Conservation (phyloP, 2,888 invertebrate genomes). For the Ochropleura plecta region DNA sequence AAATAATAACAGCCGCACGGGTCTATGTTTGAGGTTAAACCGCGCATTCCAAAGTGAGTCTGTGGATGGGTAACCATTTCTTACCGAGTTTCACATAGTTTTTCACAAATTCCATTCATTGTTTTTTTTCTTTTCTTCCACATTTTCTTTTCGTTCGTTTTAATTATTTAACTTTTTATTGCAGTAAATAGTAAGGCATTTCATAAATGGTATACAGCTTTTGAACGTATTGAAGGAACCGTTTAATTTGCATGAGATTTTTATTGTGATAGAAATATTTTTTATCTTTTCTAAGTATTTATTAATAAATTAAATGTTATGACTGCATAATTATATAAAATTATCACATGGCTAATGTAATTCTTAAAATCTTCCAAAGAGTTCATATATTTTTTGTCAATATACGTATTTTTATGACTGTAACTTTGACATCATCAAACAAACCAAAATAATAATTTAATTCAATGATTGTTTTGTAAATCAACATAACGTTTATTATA, state of each 20-base stretch:
- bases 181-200: neutral
- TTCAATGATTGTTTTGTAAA: neutral
- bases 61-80: no score
- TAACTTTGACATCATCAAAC: neutral
- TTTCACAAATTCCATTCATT: neutral
- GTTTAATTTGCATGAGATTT: neutral
- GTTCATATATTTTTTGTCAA: slow-evolving; percentile 2
- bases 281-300: neutral
- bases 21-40: no score
- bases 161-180: neutral
- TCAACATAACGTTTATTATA: neutral
- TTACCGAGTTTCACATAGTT: neutral
- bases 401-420: neutral
- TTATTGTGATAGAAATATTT: neutral
- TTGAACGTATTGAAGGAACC: neutral
- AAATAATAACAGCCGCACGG: no score
- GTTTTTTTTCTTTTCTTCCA: neutral
- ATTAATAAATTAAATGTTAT: neutral
- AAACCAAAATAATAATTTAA: neutral
- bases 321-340: neutral
- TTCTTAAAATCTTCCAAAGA: neutral
- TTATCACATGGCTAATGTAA: neutral
- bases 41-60: no score
- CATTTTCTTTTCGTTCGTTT: neutral
- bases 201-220: neutral